phyloP scores from a whole-genome alignment of 2,797 vertebrate species.

The Malacoctenus gilli region DNA sequence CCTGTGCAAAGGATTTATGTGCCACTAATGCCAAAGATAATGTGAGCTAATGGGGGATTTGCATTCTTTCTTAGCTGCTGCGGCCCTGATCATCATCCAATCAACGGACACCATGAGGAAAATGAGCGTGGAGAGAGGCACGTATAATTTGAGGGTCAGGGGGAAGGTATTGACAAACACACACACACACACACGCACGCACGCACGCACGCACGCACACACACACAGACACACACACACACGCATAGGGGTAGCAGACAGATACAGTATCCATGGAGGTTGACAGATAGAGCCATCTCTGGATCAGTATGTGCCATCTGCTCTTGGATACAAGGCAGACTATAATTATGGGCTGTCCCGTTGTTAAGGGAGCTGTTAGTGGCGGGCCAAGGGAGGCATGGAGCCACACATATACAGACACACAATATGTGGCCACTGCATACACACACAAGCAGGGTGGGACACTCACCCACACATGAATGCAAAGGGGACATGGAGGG shows the following conservation, averaged over 20 bases:
- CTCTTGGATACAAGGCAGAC: slow-evolving; percentile 63
- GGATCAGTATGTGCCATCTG: slow-evolving; percentile 74
- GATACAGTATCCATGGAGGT: slow-evolving; percentile 47
- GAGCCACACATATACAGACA: slow-evolving; percentile 21
- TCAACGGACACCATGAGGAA: slow-evolving; percentile 38
- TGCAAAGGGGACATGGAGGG: neutral
- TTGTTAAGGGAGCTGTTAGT: slow-evolving; percentile 69
- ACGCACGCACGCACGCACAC: slow-evolving; percentile 40
- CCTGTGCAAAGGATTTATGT: neutral
- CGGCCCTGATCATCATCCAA: slow-evolving; percentile 36
- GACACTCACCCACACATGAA: neutral
- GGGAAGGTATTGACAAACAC: slow-evolving; percentile 7
- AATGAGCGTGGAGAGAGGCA: slow-evolving; percentile 18
- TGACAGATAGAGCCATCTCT: slow-evolving; percentile 70
- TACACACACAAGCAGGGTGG: slow-evolving; percentile 18
- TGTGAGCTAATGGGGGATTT: slow-evolving; percentile 22
- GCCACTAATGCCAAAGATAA: neutral
- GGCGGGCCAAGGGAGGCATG: slow-evolving; percentile 47
- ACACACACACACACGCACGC: neutral
- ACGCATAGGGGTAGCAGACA: slow-evolving; percentile 22
- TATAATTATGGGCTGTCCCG: slow-evolving; percentile 73
- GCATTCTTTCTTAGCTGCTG: slow-evolving; percentile 18
- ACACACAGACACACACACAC: neutral
- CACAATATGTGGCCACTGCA: slow-evolving; percentile 5
- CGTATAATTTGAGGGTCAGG: slow-evolving; percentile 42